These are phyloP conservation scores for Artibeus lituratus DNA, from an alignment of 2,797 vertebrate species.

Conservation along the genomic window DNA sequence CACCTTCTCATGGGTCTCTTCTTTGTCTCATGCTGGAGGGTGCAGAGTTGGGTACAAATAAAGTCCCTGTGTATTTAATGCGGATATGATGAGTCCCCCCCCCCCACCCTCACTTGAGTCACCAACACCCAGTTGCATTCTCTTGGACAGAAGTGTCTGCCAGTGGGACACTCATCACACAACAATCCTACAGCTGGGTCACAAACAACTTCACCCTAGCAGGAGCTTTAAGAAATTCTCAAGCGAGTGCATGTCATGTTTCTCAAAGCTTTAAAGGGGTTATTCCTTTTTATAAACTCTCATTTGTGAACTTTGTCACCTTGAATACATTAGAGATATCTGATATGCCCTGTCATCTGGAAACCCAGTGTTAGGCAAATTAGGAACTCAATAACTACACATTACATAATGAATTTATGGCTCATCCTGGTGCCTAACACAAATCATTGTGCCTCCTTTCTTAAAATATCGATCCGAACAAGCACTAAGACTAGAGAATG, in stretches of 20 bases:
- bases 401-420: neutral
- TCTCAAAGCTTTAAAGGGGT: neutral
- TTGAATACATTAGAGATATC: neutral
- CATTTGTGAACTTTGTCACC: neutral
- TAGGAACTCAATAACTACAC: neutral
- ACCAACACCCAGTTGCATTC: constrained; percentile 27
- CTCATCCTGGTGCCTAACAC: neutral
- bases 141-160: constrained; percentile 7
- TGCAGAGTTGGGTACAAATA: neutral
- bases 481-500: neutral
- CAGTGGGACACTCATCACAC: neutral
- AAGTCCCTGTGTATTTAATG: constrained; percentile 16
- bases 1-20: neutral
- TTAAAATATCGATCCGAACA: neutral
- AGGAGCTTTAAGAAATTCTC: neutral
- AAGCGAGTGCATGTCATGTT: neutral
- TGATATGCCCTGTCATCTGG: neutral
- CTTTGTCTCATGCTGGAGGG: neutral
- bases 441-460: neutral
- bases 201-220: neutral
- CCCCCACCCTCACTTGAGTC: neutral
- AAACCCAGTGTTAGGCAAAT: neutral
- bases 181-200: neutral
- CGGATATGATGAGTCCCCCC: neutral
- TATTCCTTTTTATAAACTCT: neutral